A percentile compares a stretch with the other conserved stretches of the same genome.
These are phyloP conservation scores for Nowickia ferox DNA, from an alignment of 2,888 invertebrate genomes.

Conservation along the genomic window DNA sequence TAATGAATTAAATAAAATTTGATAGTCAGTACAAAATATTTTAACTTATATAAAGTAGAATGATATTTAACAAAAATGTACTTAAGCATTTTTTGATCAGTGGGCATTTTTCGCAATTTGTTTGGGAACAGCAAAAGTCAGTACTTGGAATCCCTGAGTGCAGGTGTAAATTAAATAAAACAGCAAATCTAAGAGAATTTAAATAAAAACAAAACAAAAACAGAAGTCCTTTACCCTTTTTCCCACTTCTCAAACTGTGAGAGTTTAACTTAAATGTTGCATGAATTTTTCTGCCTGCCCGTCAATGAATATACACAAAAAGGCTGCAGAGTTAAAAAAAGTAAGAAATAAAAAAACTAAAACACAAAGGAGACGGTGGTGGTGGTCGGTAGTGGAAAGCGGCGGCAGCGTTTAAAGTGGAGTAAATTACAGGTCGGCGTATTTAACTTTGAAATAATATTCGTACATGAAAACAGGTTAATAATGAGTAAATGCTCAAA, in stretches of 20 bases:
- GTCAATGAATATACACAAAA: neutral
- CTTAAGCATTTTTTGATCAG: no score
- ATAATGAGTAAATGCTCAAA: constrained; percentile 79
- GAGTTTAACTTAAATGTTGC: constrained; percentile 49
- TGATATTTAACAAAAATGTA: no score
- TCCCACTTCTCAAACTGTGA: constrained; percentile 27
- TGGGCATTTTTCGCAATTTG: no score
- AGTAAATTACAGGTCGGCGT: constrained; percentile 83
- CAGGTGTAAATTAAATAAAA: constrained; percentile 51
- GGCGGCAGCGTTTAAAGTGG: constrained; percentile 81
- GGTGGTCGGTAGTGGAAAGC: constrained; percentile 49
- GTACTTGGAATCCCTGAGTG: neutral
- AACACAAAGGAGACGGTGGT: constrained; percentile 32
- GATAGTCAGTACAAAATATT: no score
- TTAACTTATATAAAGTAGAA: no score
- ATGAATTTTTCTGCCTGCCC: constrained; percentile 59
- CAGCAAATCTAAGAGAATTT: constrained; percentile 31
- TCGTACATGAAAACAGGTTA: constrained; percentile 83
- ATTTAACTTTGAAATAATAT: constrained; percentile 83
- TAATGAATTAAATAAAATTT: no score
- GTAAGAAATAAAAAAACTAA: constrained; percentile 44
- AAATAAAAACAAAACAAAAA: constrained; percentile 9
- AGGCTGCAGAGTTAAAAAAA: constrained; percentile 36
- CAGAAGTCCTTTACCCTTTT: constrained; percentile 41
- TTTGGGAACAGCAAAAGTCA: no score